Evolutionary conservation across 2,113 vertebrate genomes (phyloP).

Genomic region (Marmota flaviventris): DNA sequence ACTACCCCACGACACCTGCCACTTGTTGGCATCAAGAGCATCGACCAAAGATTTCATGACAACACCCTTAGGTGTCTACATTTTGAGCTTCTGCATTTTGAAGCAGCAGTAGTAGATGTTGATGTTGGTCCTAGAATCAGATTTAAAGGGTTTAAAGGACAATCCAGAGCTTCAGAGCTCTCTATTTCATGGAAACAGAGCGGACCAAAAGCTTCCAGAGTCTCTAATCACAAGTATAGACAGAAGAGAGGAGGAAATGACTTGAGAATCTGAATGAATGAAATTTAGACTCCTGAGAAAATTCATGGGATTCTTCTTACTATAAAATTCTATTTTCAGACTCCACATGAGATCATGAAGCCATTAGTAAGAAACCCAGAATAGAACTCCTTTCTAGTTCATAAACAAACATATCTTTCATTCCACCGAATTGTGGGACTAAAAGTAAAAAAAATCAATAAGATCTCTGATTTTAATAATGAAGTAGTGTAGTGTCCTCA

Average conservation of each 20-base stretch:
- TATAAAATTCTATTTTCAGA: neutral
- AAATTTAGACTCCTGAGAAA: conserved; percentile 7
- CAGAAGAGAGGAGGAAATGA: neutral
- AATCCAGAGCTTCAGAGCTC: neutral
- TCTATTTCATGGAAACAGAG: neutral
- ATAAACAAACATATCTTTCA: neutral
- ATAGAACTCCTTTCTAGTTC: neutral
- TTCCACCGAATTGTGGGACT: neutral
- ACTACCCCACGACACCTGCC: neutral
- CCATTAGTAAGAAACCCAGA: neutral
- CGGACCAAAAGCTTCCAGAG: neutral
- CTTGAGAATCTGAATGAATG: neutral
- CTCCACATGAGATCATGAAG: neutral
- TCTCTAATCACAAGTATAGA: neutral
- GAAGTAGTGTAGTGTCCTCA: neutral
- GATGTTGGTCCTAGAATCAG: neutral
- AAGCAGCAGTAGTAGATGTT: neutral
- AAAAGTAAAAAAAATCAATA: neutral
- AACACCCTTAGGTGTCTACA: neutral
- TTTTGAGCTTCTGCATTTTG: neutral
- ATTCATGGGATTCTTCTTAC: neutral
- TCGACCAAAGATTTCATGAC: neutral
- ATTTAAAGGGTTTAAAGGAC: neutral
- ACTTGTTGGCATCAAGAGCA: neutral
- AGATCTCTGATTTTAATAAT: neutral